A percentile compares a stretch with the other conserved stretches of the same genome.
Conservation (phyloP, 2,797 vertebrate genomes). For the Erpetoichthys calabaricus region DNA sequence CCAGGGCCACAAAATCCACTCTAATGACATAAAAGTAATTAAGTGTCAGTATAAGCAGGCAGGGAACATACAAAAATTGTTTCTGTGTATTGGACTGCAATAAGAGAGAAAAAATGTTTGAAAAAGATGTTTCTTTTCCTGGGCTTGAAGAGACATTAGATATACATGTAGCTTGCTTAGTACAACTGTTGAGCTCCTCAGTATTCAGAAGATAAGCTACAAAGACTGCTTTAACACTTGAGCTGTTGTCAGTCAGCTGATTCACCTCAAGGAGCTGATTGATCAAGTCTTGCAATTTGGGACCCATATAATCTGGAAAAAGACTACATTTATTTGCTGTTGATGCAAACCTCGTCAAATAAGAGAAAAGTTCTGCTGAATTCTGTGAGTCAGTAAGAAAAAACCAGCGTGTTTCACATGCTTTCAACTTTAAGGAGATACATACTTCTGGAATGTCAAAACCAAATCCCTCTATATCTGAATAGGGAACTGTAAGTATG, state of each 20-base stretch:
- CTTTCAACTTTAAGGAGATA: constrained; percentile 52
- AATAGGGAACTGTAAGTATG: constrained; percentile 50
- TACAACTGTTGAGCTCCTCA: constrained; percentile 23
- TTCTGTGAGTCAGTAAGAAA: constrained; percentile 60
- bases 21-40: constrained; percentile 71
- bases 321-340: constrained; percentile 25
- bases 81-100: constrained; percentile 4
- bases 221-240: constrained; percentile 61
- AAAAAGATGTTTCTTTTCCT: constrained; percentile 30
- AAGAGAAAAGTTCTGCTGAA: constrained; percentile 52
- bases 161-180: constrained; percentile 19
- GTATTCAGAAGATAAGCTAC: constrained; percentile 53
- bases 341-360: constrained; percentile 36
- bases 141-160: constrained; percentile 7
- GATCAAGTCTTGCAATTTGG: constrained; percentile 58
- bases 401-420: constrained; percentile 43
- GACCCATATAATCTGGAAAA: constrained; percentile 28
- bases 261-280: constrained; percentile 64
- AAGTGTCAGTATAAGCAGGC: constrained; percentile 70
- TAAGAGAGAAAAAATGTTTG: constrained; percentile 29
- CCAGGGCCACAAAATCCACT: constrained; percentile 59
- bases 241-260: constrained; percentile 62
- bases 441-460: constrained; percentile 68
- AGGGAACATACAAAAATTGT: constrained; percentile 43
- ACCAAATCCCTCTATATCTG: constrained; percentile 49